These are phyloP conservation scores for Pangasius sanitwongsei DNA, from an alignment of 2,797 vertebrate species.

Conservation along the genomic window DNA sequence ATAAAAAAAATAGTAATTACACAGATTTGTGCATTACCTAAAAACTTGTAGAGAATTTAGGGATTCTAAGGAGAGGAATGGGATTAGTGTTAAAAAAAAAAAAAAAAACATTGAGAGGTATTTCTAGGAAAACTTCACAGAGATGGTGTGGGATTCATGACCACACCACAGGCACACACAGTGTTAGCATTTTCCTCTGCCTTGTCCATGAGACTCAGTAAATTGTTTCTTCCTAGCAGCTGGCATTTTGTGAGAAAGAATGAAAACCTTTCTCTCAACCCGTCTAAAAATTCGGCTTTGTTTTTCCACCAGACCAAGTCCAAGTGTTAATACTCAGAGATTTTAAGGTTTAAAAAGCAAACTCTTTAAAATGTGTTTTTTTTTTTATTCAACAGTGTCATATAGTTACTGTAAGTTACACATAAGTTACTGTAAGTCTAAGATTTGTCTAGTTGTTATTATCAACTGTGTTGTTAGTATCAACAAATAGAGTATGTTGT, in stretches of 20 bases:
- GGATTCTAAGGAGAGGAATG: not conserved
- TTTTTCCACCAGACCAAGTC: not conserved
- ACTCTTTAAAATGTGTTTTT: not conserved
- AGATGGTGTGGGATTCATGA: not conserved
- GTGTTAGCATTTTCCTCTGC: constrained; percentile 1
- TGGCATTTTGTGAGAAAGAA: constrained; percentile 9
- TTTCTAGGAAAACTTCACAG: not conserved
- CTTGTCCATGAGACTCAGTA: constrained; percentile 2
- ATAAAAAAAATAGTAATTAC: not conserved
- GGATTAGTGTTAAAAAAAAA: not conserved
- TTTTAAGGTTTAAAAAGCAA: not conserved
- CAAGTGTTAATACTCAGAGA: not conserved
- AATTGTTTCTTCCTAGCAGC: constrained; percentile 19
- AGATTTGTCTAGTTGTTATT: not conserved
- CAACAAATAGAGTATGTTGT: not conserved
- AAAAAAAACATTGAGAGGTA: not conserved
- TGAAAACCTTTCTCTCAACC: not conserved
- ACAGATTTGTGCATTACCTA: not conserved
- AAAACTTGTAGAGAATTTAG: not conserved
- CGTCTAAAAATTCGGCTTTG: not conserved
- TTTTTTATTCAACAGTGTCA: not conserved
- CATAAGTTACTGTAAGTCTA: not conserved
- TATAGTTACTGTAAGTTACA: not conserved
- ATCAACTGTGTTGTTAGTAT: no score
- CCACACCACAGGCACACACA: not conserved